Percentiles rank a stretch among this genome's conserved stretches.
Conservation (phyloP, 2,888 invertebrate genomes). For the Formica aserva region DNA sequence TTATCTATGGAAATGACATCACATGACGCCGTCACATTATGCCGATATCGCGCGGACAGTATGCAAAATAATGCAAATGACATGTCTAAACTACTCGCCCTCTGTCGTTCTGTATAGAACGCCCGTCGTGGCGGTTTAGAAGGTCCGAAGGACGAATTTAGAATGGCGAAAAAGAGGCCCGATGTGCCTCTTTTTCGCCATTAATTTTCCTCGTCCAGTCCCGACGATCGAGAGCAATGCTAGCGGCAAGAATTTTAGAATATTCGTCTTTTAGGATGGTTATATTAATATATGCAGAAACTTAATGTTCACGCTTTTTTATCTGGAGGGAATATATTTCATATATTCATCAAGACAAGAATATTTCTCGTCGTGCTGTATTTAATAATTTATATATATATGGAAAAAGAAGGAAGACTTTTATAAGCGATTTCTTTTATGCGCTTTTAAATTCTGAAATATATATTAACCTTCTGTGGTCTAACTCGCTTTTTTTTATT, state of each 20-base stretch:
- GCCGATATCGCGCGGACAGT: slow-evolving; percentile 68
- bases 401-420: not conserved
- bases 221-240: not conserved
- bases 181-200: not conserved
- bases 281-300: slow-evolving; percentile 7
- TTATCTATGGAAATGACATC: slow-evolving; percentile 72
- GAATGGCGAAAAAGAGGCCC: slow-evolving; percentile 35
- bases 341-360: not conserved
- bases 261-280: not conserved
- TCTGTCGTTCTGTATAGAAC: slow-evolving; percentile 28
- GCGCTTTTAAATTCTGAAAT: not conserved
- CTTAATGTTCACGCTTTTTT: not conserved
- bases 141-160: slow-evolving; percentile 38
- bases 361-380: not conserved
- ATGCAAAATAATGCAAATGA: slow-evolving; percentile 82
- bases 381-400: not conserved
- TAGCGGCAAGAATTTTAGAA: not conserved
- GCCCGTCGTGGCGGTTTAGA: slow-evolving; percentile 39
- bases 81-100: slow-evolving; percentile 58
- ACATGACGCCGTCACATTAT: slow-evolving; percentile 70
- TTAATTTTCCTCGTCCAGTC: slow-evolving; percentile 8
- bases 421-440: not conserved
- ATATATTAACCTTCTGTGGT: not conserved
- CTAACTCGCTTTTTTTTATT: not conserved
- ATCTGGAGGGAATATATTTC: not conserved